Percentiles rank a stretch among this genome's conserved stretches.
Evolutionary conservation across 1,140 invertebrate species (phyloP).

Genomic region (Apis dorsata): DNA sequence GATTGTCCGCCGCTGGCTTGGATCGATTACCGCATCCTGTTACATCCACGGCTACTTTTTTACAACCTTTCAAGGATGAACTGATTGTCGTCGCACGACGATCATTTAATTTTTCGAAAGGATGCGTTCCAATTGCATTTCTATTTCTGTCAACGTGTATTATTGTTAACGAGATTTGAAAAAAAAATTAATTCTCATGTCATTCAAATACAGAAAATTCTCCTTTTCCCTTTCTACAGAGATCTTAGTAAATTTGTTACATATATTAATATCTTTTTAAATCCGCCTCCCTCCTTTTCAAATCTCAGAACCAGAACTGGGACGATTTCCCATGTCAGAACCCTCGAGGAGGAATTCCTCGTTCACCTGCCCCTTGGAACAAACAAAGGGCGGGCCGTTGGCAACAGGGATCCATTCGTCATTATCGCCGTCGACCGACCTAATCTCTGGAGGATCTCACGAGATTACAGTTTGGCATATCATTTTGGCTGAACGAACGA

Average conservation of each 20-base stretch:
- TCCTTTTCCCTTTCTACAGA: too few relatives aligned
- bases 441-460: constrained; percentile 76
- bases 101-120: not conserved
- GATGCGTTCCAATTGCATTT: too few relatives aligned
- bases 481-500: constrained; percentile 79
- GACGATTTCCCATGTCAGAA: not conserved
- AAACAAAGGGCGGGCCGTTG: not conserved
- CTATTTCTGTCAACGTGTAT: not conserved
- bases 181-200: too few relatives aligned
- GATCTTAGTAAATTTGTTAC: too few relatives aligned
- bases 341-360: constrained; percentile 12
- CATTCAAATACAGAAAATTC: too few relatives aligned
- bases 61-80: constrained; percentile 8
- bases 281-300: not conserved
- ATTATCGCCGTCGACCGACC: constrained; percentile 67
- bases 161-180: too few relatives aligned
- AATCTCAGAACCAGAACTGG: not conserved
- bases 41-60: constrained; percentile 9
- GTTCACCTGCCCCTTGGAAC: constrained; percentile 37
- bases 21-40: constrained; percentile 52
- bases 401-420: constrained; percentile 64
- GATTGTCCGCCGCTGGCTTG: constrained; percentile 8
- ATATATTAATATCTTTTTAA: too few relatives aligned
- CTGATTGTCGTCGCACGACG: not conserved
- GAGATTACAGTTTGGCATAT: constrained; percentile 79